Percentiles rank a stretch among this genome's conserved stretches.
These are phyloP conservation scores for Micromys minutus DNA, from an alignment of 2,113 vertebrate genomes.

Conservation along the genomic window DNA sequence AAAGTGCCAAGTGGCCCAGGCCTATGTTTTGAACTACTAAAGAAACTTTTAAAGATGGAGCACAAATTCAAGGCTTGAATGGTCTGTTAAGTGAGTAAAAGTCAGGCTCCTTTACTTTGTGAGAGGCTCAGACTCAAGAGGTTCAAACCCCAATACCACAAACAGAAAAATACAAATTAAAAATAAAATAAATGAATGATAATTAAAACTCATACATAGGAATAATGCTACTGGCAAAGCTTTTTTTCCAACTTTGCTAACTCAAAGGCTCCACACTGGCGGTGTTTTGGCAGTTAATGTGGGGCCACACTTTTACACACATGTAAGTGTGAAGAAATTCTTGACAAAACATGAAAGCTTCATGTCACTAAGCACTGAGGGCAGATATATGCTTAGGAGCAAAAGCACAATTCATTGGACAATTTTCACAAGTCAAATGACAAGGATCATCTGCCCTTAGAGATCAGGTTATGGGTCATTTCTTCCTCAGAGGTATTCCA, in stretches of 20 bases:
- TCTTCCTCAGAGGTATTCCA: constrained; percentile 25
- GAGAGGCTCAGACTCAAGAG: background rate
- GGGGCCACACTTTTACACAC: background rate
- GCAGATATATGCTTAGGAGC: background rate
- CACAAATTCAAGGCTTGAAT: background rate
- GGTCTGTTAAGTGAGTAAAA: background rate
- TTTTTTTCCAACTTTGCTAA: background rate
- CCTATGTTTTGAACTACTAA: background rate
- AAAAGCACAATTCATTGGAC: background rate
- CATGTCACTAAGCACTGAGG: background rate
- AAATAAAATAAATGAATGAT: background rate
- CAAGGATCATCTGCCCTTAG: background rate
- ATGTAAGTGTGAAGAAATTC: background rate
- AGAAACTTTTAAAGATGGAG: background rate
- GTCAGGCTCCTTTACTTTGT: background rate
- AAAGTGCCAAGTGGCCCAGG: background rate
- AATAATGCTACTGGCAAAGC: background rate
- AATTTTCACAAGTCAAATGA: constrained; percentile 37
- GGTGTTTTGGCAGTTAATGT: constrained; percentile 19
- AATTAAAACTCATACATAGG: background rate
- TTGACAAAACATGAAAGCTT: constrained; percentile 33
- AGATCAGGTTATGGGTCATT: constrained; percentile 6
- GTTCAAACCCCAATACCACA: background rate
- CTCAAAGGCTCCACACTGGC: background rate
- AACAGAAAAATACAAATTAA: background rate